A percentile compares a stretch with the other conserved stretches of the same genome.
These are phyloP conservation scores for Andrena haemorrhoa DNA, from an alignment of 2,888 invertebrate genomes.

Conservation along the genomic window DNA sequence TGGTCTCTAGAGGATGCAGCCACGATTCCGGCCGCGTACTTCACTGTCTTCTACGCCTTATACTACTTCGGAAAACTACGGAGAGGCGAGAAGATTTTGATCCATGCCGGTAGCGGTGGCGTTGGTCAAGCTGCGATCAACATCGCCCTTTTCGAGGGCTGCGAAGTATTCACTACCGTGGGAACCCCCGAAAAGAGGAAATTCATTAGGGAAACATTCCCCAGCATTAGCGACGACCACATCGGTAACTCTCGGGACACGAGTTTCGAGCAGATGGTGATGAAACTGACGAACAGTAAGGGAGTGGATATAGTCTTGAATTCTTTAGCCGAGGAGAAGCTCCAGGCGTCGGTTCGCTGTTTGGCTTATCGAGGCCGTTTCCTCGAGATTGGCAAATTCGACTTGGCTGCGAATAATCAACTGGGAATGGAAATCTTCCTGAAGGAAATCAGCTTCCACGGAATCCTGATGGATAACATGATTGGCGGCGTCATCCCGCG, in stretches of 20 bases:
- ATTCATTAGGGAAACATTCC: constrained; percentile 87
- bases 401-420: constrained; percentile 89
- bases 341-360: constrained; percentile 90
- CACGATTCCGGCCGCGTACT: constrained; percentile 88
- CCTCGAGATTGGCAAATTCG: constrained; percentile 95
- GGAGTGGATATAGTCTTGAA: constrained; percentile 97
- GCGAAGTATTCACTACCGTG: constrained; percentile 88
- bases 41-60: constrained; percentile 88
- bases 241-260: constrained; percentile 95
- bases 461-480: constrained; percentile 91
- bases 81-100: constrained; percentile 84
- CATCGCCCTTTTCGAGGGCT: constrained; percentile 87
- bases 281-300: constrained; percentile 91
- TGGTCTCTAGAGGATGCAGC: constrained; percentile 89
- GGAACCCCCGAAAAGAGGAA: constrained; percentile 86
- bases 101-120: constrained; percentile 86
- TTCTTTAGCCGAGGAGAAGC: constrained; percentile 96
- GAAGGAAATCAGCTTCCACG: constrained; percentile 91
- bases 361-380: constrained; percentile 89
- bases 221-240: constrained; percentile 87
- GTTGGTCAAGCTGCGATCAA: constrained; percentile 90
- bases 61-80: constrained; percentile 86
- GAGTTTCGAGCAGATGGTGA: constrained; percentile 94
- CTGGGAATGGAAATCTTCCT: constrained; percentile 89
- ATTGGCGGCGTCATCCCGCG: constrained; percentile 81